Conservation (phyloP, 2,113 vertebrate species). For the Climacteris rufus region DNA sequence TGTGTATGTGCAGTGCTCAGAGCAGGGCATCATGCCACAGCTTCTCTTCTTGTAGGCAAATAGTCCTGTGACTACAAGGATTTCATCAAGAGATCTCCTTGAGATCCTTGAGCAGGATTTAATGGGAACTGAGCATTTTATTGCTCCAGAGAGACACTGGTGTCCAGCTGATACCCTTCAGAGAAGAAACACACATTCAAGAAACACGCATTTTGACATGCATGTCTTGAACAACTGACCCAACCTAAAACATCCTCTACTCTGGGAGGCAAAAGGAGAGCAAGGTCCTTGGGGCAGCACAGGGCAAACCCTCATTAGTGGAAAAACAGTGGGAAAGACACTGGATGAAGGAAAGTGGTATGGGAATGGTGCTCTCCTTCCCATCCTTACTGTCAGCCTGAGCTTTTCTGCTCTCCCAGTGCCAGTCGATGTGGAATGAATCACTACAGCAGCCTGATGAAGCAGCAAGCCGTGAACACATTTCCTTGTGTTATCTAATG, state of each 20-base stretch:
- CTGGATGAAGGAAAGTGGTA: not conserved
- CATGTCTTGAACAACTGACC: fast-evolving
- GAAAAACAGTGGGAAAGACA: not conserved
- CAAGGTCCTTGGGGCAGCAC: not conserved
- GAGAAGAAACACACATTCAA: not conserved
- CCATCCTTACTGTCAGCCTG: not conserved
- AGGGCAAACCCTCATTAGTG: not conserved
- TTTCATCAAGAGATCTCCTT: not conserved
- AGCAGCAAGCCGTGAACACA: conserved; percentile 1
- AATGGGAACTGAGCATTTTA: not conserved
- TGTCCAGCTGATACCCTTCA: fast-evolving
- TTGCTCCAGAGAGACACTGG: not conserved
- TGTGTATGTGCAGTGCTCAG: not conserved
- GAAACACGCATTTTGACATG: not conserved
- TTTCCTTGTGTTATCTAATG: conserved; percentile 25
- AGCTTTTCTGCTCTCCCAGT: not conserved
- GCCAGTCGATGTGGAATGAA: not conserved
- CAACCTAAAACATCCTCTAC: not conserved
- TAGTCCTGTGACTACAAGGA: not conserved
- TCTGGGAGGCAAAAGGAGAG: not conserved
- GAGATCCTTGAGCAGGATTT: not conserved
- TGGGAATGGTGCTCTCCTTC: not conserved
- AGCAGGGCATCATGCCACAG: not conserved
- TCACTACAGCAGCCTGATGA: conserved; percentile 11
- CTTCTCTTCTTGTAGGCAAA: not conserved